Evolutionary conservation across 2,888 invertebrate species (phyloP).

Genomic region (Tigriopus californicus): DNA sequence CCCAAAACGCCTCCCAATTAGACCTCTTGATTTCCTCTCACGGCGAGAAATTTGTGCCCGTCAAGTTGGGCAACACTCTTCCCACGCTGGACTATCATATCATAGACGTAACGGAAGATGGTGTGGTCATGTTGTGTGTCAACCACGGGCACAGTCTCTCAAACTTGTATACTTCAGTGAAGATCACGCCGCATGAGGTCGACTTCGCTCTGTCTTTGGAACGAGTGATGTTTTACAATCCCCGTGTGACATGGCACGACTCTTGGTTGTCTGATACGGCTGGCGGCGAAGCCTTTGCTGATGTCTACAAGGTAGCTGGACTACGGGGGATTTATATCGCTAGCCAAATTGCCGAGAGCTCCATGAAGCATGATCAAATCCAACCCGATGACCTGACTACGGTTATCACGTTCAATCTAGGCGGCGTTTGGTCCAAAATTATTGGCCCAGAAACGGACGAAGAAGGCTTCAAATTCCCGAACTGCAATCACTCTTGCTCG

Average conservation of each 20-base stretch:
- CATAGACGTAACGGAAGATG: conserved; percentile 56
- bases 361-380: conserved; percentile 32
- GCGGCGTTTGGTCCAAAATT: conserved; percentile 58
- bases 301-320: conserved; percentile 69
- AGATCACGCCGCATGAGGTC: conserved; percentile 34
- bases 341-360: conserved; percentile 45
- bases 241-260: conserved; percentile 56
- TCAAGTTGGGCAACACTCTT: conserved; percentile 30
- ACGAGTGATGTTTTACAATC: conserved; percentile 62
- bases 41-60: conserved; percentile 46
- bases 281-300: conserved; percentile 61
- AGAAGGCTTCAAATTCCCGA: conserved; percentile 42
- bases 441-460: conserved; percentile 49
- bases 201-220: conserved; percentile 59
- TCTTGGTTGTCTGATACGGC: conserved; percentile 46
- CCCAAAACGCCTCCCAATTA: conserved; percentile 10
- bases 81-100: conserved; percentile 51
- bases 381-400: conserved; percentile 57
- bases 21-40: conserved; percentile 22
- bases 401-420: conserved; percentile 67
- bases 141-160: conserved; percentile 2
- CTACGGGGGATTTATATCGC: conserved; percentile 74
- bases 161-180: conserved; percentile 52
- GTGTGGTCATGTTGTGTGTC: neutral
- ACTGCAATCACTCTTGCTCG: conserved; percentile 42